Evolutionary conservation across 2,888 invertebrate genomes (phyloP).

Genomic region (Conistra vaccinii): DNA sequence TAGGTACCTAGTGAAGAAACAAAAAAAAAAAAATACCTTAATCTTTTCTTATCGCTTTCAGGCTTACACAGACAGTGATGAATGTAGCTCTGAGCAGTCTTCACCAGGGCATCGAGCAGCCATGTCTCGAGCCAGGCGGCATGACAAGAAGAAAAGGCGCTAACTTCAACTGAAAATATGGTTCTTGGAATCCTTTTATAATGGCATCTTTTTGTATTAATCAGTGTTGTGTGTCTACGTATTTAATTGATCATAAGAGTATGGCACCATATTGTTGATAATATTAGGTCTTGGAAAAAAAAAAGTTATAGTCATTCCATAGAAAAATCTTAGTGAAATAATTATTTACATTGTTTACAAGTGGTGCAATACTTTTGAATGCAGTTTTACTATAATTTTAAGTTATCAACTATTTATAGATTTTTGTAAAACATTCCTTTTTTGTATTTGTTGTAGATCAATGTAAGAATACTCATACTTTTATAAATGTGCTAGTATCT

Average conservation of each 20-base stretch:
- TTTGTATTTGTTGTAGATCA: conserved; percentile 14
- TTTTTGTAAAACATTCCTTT: conserved; percentile 23
- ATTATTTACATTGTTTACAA: not conserved
- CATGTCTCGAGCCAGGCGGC: conserved; percentile 92
- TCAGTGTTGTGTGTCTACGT: conserved; percentile 11
- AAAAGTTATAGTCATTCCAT: too few relatives aligned
- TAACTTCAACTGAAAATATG: conserved; percentile 70
- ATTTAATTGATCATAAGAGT: conserved; percentile 5
- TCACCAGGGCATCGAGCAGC: conserved; percentile 93
- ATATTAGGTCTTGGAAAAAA: too few relatives aligned
- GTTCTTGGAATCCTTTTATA: conserved; percentile 18
- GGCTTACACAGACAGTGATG: conserved; percentile 93
- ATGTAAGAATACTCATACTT: conserved; percentile 32
- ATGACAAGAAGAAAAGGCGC: conserved; percentile 94
- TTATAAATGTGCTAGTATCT: not conserved
- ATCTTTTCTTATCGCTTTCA: conserved; percentile 70
- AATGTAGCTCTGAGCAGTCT: conserved; percentile 93
- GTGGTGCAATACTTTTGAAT: conserved; percentile 1
- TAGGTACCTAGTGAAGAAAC: not conserved
- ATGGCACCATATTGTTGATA: conserved; percentile 10
- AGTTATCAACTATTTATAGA: not conserved
- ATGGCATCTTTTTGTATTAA: conserved; percentile 7
- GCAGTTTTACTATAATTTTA: conserved; percentile 7
- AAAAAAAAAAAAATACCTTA: not conserved
- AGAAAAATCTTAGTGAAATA: not conserved